These are phyloP conservation scores for Pseudochirops corinnae DNA, from an alignment of 2,797 vertebrate species.

Conservation along the genomic window DNA sequence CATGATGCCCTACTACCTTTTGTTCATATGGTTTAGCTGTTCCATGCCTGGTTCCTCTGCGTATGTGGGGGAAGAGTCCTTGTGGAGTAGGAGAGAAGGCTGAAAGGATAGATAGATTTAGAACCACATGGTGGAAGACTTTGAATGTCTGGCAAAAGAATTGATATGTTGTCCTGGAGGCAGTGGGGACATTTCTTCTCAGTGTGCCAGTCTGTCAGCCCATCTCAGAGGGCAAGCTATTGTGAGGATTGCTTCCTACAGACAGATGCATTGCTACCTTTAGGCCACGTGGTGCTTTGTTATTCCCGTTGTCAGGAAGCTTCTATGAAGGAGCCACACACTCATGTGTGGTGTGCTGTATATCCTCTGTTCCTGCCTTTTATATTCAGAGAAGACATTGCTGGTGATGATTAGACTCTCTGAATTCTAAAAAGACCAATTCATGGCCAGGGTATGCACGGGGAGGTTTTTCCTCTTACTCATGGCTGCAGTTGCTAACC, in stretches of 20 bases:
- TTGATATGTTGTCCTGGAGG: neutral
- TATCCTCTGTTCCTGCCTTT: neutral
- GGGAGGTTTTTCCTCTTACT: neutral
- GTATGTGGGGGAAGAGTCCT: neutral
- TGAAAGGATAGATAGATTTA: neutral
- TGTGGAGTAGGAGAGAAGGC: neutral
- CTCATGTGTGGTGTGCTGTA: neutral
- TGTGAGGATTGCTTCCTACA: neutral
- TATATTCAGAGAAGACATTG: constrained; percentile 21
- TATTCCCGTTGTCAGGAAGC: neutral
- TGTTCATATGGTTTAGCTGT: neutral
- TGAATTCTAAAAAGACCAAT: constrained; percentile 13
- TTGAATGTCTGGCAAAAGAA: neutral
- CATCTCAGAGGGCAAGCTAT: neutral
- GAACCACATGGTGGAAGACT: neutral
- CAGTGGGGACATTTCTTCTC: neutral
- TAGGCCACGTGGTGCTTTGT: too few species aligned
- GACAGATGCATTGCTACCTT: neutral
- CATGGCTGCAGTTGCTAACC: constrained; percentile 20
- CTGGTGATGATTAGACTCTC: constrained; percentile 1
- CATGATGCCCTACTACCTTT: neutral
- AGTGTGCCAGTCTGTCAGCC: neutral
- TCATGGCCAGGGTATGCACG: neutral
- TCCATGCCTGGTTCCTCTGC: neutral
- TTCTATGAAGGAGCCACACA: neutral